A percentile compares a stretch with the other conserved stretches of the same genome.
These are phyloP conservation scores for Thaumatotibia leucotreta DNA, from an alignment of 1,140 invertebrate species.

Conservation along the genomic window DNA sequence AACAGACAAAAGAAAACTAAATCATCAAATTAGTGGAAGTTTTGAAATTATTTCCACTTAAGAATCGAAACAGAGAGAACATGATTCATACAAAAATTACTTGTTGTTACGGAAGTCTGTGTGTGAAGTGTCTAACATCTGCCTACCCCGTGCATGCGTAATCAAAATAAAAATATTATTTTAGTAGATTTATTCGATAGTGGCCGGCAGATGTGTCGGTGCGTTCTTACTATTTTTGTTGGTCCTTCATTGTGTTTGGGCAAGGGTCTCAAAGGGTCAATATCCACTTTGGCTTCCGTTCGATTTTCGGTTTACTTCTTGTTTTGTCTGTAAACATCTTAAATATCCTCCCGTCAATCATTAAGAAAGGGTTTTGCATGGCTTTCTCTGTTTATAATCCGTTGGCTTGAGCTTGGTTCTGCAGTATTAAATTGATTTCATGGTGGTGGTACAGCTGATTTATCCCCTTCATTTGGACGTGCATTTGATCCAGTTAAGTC, in stretches of 20 bases:
- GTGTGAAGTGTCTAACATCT: conserved; percentile 56
- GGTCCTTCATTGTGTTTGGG: conserved; percentile 62
- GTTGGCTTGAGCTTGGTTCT: not conserved
- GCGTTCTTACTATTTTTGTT: conserved; percentile 67
- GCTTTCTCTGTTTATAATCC: not conserved
- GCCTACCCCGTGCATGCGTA: conserved; percentile 68
- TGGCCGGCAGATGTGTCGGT: conserved; percentile 69
- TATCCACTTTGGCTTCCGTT: conserved; percentile 66
- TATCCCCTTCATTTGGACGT: conserved; percentile 21
- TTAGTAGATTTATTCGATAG: conserved; percentile 75
- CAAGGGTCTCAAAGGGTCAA: conserved; percentile 63
- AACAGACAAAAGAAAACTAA: too few species aligned
- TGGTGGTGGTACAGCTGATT: conserved; percentile 19
- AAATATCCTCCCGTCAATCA: conserved; percentile 50
- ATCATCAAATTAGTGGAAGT: too few species aligned
- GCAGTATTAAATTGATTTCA: conserved; percentile 34
- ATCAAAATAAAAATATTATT: conserved; percentile 76
- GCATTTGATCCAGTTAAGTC: conserved; percentile 18
- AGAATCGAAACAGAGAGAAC: too few species aligned
- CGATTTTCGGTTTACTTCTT: conserved; percentile 52
- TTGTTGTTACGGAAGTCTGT: conserved; percentile 23
- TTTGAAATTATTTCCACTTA: too few species aligned
- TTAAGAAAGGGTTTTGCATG: conserved; percentile 41
- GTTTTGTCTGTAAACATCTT: conserved; percentile 64
- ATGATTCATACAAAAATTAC: not conserved